A percentile compares a stretch with the other conserved stretches of the same genome.
Conservation (phyloP, 2,888 invertebrate species). For the Matsumyia berberina region DNA sequence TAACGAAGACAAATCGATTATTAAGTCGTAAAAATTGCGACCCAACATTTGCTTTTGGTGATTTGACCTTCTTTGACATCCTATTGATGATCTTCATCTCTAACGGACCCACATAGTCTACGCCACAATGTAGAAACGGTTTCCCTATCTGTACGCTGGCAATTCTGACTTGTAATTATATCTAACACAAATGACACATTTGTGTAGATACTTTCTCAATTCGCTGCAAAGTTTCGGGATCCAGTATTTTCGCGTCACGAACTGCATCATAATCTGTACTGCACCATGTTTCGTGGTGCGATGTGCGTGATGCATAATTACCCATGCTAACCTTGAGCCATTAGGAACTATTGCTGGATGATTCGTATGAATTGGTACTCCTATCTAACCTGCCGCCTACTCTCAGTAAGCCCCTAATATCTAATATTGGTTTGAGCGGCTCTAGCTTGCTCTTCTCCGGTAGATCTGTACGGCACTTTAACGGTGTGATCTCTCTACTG, state of each 20-base stretch:
- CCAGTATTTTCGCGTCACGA: constrained; percentile 38
- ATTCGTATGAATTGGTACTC: constrained; percentile 6
- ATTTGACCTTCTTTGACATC: constrained; percentile 26
- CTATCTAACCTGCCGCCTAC: not conserved
- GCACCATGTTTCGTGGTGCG: constrained; percentile 31
- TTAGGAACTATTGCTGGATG: constrained; percentile 77
- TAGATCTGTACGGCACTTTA: not conserved
- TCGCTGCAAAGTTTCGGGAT: constrained; percentile 30
- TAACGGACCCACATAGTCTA: constrained; percentile 44
- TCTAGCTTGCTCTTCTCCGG: not conserved
- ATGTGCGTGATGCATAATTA: constrained; percentile 54
- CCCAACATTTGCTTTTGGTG: constrained; percentile 28
- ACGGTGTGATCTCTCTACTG: not conserved
- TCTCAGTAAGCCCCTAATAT: not conserved
- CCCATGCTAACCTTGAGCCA: constrained; percentile 44
- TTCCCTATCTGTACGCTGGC: constrained; percentile 37
- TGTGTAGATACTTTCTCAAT: constrained; percentile 30
- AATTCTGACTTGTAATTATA: constrained; percentile 16
- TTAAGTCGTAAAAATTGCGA: constrained; percentile 23
- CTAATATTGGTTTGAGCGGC: not conserved
- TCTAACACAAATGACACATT: constrained; percentile 33
- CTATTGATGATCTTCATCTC: constrained; percentile 33
- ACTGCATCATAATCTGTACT: constrained; percentile 56
- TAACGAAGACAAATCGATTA: not conserved
- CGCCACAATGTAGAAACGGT: constrained; percentile 27